Evolutionary conservation across 2,113 vertebrate species (phyloP).

Genomic region (Onychorhynchus coronatus): DNA sequence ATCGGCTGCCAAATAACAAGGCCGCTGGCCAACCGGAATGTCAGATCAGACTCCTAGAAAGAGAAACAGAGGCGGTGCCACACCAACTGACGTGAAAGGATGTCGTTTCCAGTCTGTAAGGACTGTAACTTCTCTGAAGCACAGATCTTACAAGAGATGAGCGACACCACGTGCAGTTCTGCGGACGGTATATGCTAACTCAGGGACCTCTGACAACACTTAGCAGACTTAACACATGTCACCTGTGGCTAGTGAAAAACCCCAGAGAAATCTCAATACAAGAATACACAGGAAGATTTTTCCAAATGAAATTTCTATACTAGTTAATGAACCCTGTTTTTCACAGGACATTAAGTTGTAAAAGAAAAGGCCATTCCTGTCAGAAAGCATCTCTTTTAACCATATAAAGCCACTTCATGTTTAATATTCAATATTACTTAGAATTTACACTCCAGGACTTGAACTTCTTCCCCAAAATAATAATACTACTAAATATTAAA

Average conservation of each 20-base stretch:
- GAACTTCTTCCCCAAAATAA: background rate
- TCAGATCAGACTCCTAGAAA: constrained; percentile 93
- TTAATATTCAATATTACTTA: background rate
- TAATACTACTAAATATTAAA: background rate
- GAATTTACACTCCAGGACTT: background rate
- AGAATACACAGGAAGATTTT: background rate
- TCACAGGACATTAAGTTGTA: background rate
- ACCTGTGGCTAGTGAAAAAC: background rate
- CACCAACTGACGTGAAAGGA: background rate
- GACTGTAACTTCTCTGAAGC: background rate
- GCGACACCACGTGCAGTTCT: background rate
- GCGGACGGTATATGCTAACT: background rate
- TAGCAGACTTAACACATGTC: background rate
- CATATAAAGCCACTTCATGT: background rate
- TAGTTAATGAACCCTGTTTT: background rate
- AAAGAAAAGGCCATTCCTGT: background rate
- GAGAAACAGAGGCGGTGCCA: background rate
- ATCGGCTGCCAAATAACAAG: constrained; percentile 98
- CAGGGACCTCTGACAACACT: background rate
- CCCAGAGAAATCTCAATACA: background rate
- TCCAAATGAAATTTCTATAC: background rate
- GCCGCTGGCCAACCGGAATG: constrained; percentile 93
- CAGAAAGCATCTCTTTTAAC: background rate
- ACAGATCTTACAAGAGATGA: background rate
- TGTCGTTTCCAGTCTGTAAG: background rate